phyloP scores from a whole-genome alignment of 2,113 vertebrate species.

The Sminthopsis crassicaudata region DNA sequence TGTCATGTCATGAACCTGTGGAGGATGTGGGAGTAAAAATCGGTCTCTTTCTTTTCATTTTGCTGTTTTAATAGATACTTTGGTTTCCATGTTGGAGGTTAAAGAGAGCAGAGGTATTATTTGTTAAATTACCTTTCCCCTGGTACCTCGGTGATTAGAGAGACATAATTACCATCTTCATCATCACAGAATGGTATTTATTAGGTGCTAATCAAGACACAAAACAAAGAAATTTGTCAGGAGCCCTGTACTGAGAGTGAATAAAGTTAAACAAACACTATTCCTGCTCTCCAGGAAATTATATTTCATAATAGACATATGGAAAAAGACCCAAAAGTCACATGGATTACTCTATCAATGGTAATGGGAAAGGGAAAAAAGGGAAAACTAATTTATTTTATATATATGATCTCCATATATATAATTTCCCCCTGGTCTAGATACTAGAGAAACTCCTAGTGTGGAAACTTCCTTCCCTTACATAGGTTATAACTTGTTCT shows the following conservation, averaged over 20 bases:
- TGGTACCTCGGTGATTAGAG: slow-evolving; percentile 3
- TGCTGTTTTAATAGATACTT: not conserved
- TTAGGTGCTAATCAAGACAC: not conserved
- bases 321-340: slow-evolving; percentile 17
- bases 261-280: not conserved
- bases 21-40: not conserved
- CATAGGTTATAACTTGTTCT: not conserved
- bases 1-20: not conserved
- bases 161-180: not conserved
- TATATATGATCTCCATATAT: not conserved
- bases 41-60: not conserved
- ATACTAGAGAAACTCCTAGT: not conserved
- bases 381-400: not conserved
- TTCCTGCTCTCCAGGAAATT: slow-evolving; percentile 24
- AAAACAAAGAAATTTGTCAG: slow-evolving; percentile 18
- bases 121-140: slow-evolving; percentile 37
- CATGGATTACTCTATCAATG: slow-evolving; percentile 22
- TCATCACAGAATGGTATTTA: slow-evolving; percentile 1
- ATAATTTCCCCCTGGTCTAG: not conserved
- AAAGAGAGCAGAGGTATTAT: not conserved
- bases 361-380: not conserved
- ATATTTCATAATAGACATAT: not conserved
- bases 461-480: not conserved
- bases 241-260: not conserved
- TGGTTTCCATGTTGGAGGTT: not conserved